A percentile compares a stretch with the other conserved stretches of the same genome.
Conservation (phyloP, 2,888 invertebrate species). For the Rhagium mordax region DNA sequence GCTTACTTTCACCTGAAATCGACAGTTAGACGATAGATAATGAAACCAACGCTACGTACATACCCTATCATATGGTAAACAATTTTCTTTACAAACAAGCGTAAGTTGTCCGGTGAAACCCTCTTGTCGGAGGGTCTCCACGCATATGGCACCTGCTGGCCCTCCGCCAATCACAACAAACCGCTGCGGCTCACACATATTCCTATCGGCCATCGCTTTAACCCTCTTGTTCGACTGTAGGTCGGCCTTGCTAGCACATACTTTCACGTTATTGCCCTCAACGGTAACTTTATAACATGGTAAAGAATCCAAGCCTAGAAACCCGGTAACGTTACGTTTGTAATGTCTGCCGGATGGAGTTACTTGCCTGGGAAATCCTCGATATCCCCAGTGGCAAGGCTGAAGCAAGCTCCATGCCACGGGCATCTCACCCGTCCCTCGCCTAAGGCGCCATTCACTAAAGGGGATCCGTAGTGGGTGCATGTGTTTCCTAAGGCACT, state of each 20-base stretch:
- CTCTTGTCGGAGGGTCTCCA: conserved; percentile 92
- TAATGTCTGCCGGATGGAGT: too few relatives aligned
- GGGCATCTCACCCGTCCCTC: conserved; percentile 92
- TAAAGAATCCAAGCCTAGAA: conserved; percentile 81
- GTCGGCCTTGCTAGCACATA: conserved; percentile 77
- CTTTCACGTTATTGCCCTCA: conserved; percentile 77
- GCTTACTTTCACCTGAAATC: conserved; percentile 78
- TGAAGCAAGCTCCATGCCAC: conserved; percentile 98
- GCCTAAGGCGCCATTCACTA: conserved; percentile 87
- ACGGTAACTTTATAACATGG: conserved; percentile 84
- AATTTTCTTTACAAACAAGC: conserved; percentile 85
- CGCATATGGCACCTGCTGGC: conserved; percentile 89
- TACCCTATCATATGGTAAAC: conserved; percentile 92
- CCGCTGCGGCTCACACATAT: conserved; percentile 69
- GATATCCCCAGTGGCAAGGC: conserved; percentile 91
- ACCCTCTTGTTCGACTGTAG: conserved; percentile 76
- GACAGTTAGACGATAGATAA: too few relatives aligned
- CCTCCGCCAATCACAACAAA: conserved; percentile 91
- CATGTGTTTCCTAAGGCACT: conserved; percentile 92
- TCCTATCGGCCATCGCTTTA: conserved; percentile 75
- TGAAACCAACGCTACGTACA: too few relatives aligned
- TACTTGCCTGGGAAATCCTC: conserved; percentile 93
- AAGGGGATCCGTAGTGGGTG: conserved; percentile 93
- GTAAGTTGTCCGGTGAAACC: conserved; percentile 88
- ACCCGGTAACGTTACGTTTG: too few relatives aligned